Base-by-base conservation (phyloP, 2,113 vertebrate genomes). In the Pteropus alecto region DNA sequence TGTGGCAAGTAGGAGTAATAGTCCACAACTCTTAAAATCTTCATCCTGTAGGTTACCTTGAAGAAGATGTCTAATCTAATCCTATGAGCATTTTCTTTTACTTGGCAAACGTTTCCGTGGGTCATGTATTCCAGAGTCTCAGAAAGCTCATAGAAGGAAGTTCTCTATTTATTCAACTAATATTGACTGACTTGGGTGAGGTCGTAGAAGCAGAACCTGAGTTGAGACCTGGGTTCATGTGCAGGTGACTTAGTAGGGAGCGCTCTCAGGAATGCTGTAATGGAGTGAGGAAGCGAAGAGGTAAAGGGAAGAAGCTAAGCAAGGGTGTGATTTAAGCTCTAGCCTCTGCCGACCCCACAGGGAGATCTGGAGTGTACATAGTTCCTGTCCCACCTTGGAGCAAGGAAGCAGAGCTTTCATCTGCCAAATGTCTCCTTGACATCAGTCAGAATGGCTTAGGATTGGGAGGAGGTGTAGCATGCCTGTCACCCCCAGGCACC, bases 381-480 rank as follows among this genome's bases (percentile, higher is more conserved):
- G 26, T 19, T 46, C 22, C 86, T 82, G 35, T 54, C n/a, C 24
- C 60, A 19, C 9, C 28, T 48, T 24, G 48, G 33, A 87, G 54
- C 5, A 12, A 67, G n/a, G 38, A 9, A 51, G 16, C 15, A 11
- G 54, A 78, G 4, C 3, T 22, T 87, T 43, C 56, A 13, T 54
- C 24, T 18, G 28, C 48, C 16, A 33, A 21, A 22, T 28, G 30
- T 48, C 14, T 28, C 65, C 30, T 38, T 46, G 65, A 60, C 48
- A 11, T 26, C 33, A 43, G 48, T 61, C 76, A 41, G 41, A 48
- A 1, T 61, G 85, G 71, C 18, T 84, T 2, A 12, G 77, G 35
- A 0, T 11, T 35, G 1, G 8, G 8, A 6, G 22, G 9, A 8
- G n/a, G 1, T 4, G 5, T 2, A 41, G 4, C 24, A 12, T 1